phyloP scores from a whole-genome alignment of 1,140 invertebrate genomes.

The Sinella curviseta region DNA sequence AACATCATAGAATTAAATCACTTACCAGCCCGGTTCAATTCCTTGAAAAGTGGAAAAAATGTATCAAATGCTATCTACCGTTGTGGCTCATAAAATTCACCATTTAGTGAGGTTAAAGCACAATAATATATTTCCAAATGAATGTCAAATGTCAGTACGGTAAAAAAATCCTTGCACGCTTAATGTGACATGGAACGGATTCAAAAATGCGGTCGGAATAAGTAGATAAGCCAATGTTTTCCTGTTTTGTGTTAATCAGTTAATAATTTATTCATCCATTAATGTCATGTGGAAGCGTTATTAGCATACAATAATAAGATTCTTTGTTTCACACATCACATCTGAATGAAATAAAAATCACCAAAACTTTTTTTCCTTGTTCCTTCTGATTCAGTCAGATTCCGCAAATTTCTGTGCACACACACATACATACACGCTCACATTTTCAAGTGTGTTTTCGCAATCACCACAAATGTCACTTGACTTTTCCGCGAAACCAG shows the following conservation, averaged over 20 bases:
- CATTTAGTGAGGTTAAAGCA: neutral
- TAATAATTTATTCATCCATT: neutral
- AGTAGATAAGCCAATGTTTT: neutral
- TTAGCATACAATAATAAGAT: neutral
- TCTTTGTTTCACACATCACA: too few relatives aligned
- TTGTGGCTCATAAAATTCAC: neutral
- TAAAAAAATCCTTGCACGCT: neutral
- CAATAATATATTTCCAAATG: neutral
- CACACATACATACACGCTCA: too few relatives aligned
- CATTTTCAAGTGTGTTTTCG: too few relatives aligned
- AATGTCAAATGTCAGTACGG: neutral
- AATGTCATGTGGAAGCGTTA: neutral
- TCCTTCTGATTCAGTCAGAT: too few relatives aligned
- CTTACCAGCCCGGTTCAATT: neutral
- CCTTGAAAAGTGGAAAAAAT: neutral
- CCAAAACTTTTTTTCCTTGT: too few relatives aligned
- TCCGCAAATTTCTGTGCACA: too few relatives aligned
- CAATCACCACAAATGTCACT: neutral
- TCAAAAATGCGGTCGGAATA: neutral
- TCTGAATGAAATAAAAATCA: neutral
- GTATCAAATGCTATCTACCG: neutral
- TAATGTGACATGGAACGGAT: neutral
- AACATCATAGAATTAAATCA: neutral
- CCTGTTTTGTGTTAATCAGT: neutral
- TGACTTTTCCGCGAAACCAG: neutral